Conservation (phyloP, 2,113 vertebrate genomes). For the Laterallus jamaicensis region DNA sequence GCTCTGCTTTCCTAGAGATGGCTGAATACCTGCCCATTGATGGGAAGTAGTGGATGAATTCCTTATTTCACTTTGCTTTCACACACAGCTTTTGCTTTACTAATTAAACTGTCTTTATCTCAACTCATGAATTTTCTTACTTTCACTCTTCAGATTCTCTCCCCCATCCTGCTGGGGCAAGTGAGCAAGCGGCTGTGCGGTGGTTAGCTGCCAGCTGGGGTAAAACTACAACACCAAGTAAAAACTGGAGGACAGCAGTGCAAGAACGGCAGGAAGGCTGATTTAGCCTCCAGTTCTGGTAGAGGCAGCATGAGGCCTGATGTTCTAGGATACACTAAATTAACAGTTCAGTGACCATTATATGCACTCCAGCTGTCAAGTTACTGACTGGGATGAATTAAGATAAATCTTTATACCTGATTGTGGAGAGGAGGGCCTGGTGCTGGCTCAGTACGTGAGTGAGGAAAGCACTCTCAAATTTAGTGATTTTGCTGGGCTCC, state of each 20-base stretch:
- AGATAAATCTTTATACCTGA: conserved; percentile 75
- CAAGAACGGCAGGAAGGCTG: neutral
- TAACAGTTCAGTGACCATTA: neutral
- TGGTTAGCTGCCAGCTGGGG: too few relatives aligned
- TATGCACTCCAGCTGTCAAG: neutral
- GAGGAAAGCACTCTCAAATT: conserved; percentile 93
- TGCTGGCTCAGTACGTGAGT: conserved; percentile 91
- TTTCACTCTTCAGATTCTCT: too few relatives aligned
- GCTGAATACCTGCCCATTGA: too few relatives aligned
- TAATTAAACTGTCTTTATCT: too few relatives aligned
- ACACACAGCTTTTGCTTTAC: too few relatives aligned
- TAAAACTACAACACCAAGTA: too few relatives aligned
- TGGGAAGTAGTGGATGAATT: too few relatives aligned
- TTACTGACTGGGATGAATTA: neutral
- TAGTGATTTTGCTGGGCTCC: conserved; percentile 98
- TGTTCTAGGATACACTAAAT: neutral
- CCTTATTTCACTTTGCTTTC: too few relatives aligned
- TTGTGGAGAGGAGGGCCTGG: conserved; percentile 84
- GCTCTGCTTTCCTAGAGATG: too few relatives aligned
- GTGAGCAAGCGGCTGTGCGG: too few relatives aligned
- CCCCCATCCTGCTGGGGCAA: too few relatives aligned
- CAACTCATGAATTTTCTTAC: too few relatives aligned
- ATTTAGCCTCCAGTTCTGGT: neutral
- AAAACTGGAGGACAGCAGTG: neutral
- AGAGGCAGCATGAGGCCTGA: neutral